A percentile compares a stretch with the other conserved stretches of the same genome.
Conservation (phyloP, 2,113 vertebrate species). For the Cardinalis cardinalis region DNA sequence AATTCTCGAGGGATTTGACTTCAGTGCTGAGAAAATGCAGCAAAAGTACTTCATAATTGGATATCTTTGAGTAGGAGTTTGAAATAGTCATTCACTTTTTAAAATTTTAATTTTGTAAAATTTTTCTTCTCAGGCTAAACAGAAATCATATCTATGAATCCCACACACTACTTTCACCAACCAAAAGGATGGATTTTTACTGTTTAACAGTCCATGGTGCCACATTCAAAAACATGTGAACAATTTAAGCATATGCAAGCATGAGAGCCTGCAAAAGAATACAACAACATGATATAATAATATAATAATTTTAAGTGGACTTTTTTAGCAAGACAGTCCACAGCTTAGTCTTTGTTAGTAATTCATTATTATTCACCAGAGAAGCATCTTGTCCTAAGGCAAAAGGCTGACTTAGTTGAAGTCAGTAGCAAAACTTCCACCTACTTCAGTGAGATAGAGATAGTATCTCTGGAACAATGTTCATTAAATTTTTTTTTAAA, state of each 20-base stretch:
- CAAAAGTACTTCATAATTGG: conserved; percentile 44
- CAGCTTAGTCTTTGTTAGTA: neutral
- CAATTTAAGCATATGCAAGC: neutral
- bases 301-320: neutral
- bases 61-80: conserved; percentile 52
- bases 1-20: conserved; percentile 12
- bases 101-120: conserved; percentile 30
- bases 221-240: neutral
- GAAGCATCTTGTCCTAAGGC: conserved; percentile 7
- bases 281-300: neutral
- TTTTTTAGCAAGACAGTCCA: neutral
- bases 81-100: conserved; percentile 2
- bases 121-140: conserved; percentile 34
- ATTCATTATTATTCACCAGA: conserved; percentile 13
- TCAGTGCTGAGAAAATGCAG: conserved; percentile 27
- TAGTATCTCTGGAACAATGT: neutral
- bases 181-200: neutral
- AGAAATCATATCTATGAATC: neutral
- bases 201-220: neutral
- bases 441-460: neutral
- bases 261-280: neutral
- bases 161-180: neutral
- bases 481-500: neutral
- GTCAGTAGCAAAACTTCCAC: neutral
- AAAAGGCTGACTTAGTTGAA: conserved; percentile 22